These are phyloP conservation scores for Poecile montanus DNA, from an alignment of 2,797 vertebrate species.

Conservation along the genomic window DNA sequence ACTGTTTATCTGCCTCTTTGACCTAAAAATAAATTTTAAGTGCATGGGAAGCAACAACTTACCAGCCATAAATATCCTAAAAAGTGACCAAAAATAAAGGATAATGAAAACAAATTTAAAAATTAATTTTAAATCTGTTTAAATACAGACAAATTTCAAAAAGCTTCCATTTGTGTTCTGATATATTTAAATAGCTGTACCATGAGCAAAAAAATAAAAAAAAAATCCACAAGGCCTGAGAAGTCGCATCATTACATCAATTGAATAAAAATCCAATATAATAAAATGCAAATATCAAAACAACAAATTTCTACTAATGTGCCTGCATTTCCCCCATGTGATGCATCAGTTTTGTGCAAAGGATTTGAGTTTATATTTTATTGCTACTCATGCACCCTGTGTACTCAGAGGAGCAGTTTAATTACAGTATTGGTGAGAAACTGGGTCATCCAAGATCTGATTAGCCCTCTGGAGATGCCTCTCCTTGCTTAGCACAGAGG, in stretches of 20 bases:
- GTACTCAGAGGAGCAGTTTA: neutral
- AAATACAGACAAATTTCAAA: neutral
- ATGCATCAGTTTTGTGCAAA: neutral
- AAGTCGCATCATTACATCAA: neutral
- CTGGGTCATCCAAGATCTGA: constrained; percentile 39
- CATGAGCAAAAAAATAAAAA: neutral
- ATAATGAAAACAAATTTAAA: neutral
- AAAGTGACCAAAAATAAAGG: neutral
- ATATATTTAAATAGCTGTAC: neutral
- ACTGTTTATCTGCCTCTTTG: neutral
- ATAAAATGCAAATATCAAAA: neutral
- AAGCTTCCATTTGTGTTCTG: neutral
- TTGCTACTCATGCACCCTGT: neutral
- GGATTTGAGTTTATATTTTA: neutral
- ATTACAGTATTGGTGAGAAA: constrained; percentile 27
- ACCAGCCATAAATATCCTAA: neutral
- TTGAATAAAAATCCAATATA: neutral
- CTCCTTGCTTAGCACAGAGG: neutral
- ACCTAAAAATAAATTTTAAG: neutral
- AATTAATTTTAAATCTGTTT: neutral
- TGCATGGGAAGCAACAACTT: neutral
- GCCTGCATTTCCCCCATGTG: neutral
- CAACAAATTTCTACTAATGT: neutral
- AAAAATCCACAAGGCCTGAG: neutral
- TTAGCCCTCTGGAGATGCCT: constrained; percentile 16